These are phyloP conservation scores for Pandemis cinnamomeana DNA, from an alignment of 2,888 invertebrate genomes.

Conservation along the genomic window DNA sequence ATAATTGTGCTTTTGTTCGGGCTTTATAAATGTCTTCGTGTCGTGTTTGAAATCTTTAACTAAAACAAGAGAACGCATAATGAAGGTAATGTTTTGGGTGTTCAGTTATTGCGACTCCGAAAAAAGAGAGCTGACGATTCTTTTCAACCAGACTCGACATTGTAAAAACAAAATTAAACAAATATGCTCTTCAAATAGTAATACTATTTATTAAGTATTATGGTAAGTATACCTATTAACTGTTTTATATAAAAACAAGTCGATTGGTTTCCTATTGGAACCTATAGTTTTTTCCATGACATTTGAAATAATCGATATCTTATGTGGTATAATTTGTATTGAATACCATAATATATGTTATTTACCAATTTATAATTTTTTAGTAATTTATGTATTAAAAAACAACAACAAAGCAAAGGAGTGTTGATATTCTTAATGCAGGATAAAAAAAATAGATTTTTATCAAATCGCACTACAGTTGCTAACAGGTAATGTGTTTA, in stretches of 20 bases:
- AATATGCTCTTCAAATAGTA: too few species aligned
- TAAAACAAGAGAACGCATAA: slow-evolving; percentile 7
- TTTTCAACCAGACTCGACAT: background rate
- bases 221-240: too few species aligned
- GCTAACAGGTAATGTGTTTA: slow-evolving; percentile 12
- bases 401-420: background rate
- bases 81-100: background rate
- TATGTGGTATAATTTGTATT: background rate
- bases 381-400: background rate
- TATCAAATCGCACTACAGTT: slow-evolving; percentile 7
- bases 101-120: background rate
- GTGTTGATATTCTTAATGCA: background rate
- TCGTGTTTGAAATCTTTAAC: slow-evolving; percentile 3
- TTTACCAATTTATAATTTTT: background rate
- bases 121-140: background rate
- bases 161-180: background rate
- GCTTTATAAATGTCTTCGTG: slow-evolving; percentile 10
- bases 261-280: too few species aligned
- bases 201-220: too few species aligned
- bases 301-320: too few species aligned
- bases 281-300: too few species aligned
- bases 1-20: slow-evolving; percentile 3
- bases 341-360: background rate
- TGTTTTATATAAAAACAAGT: too few species aligned
- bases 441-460: background rate